Percentiles rank a stretch among this genome's conserved stretches.
Evolutionary conservation across 1,140 invertebrate species (phyloP).

Genomic region (Drosophila burlai): DNA sequence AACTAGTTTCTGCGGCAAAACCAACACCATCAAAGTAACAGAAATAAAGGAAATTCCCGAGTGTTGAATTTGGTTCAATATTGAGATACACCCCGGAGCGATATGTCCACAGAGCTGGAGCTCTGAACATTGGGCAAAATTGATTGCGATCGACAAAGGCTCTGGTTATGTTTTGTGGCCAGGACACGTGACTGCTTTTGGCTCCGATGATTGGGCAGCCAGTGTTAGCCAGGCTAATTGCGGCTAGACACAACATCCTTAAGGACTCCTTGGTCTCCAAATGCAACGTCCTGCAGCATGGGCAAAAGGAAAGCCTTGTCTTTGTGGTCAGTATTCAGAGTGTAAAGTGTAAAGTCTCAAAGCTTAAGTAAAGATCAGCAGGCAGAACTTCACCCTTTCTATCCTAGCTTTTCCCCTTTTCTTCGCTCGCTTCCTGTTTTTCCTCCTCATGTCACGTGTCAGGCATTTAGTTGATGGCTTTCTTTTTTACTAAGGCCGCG

Average conservation of each 20-base stretch:
- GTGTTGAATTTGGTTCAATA: slow-evolving; percentile 32
- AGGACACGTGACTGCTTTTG: slow-evolving; percentile 7
- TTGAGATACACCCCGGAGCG: slow-evolving; percentile 7
- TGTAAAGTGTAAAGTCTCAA: background rate
- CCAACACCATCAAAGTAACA: slow-evolving; percentile 28
- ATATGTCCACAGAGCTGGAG: background rate
- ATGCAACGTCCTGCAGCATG: background rate
- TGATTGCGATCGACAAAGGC: background rate
- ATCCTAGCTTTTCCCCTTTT: background rate
- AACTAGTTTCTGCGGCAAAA: background rate
- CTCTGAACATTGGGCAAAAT: background rate
- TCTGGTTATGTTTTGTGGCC: slow-evolving; percentile 1
- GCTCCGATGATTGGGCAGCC: background rate
- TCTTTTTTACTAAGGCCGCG: background rate
- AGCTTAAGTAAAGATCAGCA: background rate
- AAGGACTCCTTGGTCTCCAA: background rate
- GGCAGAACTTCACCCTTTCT: background rate
- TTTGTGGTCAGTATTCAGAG: too few relatives aligned
- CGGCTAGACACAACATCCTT: background rate
- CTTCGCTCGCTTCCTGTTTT: background rate
- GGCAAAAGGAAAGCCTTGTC: background rate
- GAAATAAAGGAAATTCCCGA: slow-evolving; percentile 44
- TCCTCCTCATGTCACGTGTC: slow-evolving; percentile 20
- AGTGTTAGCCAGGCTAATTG: too few relatives aligned
- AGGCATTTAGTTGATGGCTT: slow-evolving; percentile 29